Evolutionary conservation across 2,888 invertebrate genomes (phyloP), one percentile per base, ranked within the genome.

Genomic region (Atrina japonica): DNA sequence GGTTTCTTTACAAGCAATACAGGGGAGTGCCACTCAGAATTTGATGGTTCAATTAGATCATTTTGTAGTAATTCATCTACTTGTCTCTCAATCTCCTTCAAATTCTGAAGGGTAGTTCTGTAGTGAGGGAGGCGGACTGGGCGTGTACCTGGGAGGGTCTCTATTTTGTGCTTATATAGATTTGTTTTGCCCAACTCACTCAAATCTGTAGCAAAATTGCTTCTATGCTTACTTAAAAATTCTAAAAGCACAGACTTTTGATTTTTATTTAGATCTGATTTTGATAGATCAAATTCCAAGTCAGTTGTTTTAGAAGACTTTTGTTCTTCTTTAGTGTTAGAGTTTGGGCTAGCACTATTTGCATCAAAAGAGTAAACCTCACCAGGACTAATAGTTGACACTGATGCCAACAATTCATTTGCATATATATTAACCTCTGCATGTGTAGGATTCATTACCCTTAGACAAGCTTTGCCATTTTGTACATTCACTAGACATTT

Each of bases 1-100:
- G 66, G 56, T 52, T 70, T 70, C 21, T 40, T 58, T 1, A 66
- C 58, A 27, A 70, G 30, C 3, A 67, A 49, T 16, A 72, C 64
- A 25, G 67, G 67, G 27, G 59, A 56, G 43, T 69, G 43, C 74
- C 70, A 74, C n/a, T 58, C 50, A 29, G 70, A 71, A 49, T 64
- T 71, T 11, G 70, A 74, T 25, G 55, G 58, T 67, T 67, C 55
- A 18, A 71, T 64, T 14, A 74, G 55, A 27, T 49, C 70, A 41
- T 63, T 11, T 30, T 66, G 35, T n/a, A 59, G 45, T 56, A 75
- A 41, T 27, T 75, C 70, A 47, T 73, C 30, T 14, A 64, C 53
- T 47, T 73, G 65, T 55, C 63, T 25, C 3, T 60, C 25, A 25
- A 35, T 50, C 27, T 55, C 56, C 14, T 27, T 60, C 27, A 29